Conservation (phyloP, 2,113 vertebrate species). For the Alexandromys fortis region DNA sequence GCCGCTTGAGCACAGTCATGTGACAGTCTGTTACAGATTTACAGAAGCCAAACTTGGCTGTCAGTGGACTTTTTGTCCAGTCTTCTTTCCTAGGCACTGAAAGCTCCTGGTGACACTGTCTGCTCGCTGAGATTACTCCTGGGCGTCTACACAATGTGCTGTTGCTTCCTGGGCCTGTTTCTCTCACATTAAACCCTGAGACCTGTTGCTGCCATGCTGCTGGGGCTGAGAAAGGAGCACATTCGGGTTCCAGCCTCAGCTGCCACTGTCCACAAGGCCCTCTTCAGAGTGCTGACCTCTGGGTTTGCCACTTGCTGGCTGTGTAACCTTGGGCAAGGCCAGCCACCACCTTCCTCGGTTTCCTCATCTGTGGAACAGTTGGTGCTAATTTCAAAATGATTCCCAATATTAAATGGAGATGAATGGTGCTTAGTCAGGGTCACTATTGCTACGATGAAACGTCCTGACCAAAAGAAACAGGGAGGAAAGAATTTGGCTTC, state of each 20-base stretch:
- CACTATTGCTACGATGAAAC: background rate
- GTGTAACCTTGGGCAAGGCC: background rate
- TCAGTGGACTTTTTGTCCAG: background rate
- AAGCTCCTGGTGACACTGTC: background rate
- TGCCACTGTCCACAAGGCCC: background rate
- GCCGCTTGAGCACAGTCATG: background rate
- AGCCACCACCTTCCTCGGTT: background rate
- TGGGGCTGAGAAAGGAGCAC: rapidly evolving
- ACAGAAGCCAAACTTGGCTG: background rate
- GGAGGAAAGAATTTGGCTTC: background rate
- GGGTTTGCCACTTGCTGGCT: background rate
- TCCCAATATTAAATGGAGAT: background rate
- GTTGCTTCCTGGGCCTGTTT: background rate
- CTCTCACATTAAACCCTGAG: background rate
- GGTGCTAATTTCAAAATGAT: background rate
- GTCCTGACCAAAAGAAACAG: background rate
- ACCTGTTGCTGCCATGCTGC: no score
- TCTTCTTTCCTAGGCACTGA: background rate
- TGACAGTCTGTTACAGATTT: background rate
- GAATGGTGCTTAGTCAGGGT: background rate
- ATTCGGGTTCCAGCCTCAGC: background rate
- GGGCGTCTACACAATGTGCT: background rate
- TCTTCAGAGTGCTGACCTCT: background rate
- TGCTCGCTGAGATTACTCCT: background rate
- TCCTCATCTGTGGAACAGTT: background rate